Evolutionary conservation across 1,140 invertebrate genomes (phyloP).

Genomic region (Drosophila insularis): DNA sequence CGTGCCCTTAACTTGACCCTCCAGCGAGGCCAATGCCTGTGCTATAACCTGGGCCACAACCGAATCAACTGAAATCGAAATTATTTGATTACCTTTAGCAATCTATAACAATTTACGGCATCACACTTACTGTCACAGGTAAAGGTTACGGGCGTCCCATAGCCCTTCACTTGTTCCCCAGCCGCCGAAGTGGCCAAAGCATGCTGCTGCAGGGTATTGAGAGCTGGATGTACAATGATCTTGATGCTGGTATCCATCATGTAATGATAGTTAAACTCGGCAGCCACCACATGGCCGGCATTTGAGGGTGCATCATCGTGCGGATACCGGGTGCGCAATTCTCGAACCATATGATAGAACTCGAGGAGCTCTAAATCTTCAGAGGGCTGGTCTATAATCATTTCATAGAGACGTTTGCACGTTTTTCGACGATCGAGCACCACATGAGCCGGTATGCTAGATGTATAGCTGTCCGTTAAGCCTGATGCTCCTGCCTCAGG

Average conservation of each 20-base stretch:
- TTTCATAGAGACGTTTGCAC: conserved; percentile 87
- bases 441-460: conserved; percentile 70
- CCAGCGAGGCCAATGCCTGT: conserved; percentile 92
- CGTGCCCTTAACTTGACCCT: conserved; percentile 87
- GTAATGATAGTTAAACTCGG: conserved; percentile 90
- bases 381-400: conserved; percentile 87
- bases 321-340: conserved; percentile 85
- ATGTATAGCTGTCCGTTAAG: conserved; percentile 73
- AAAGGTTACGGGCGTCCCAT: conserved; percentile 89
- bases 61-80: conserved; percentile 88
- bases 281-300: conserved; percentile 91
- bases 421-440: conserved; percentile 83
- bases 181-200: conserved; percentile 67
- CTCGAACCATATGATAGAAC: conserved; percentile 89
- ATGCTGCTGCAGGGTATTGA: conserved; percentile 83
- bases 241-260: conserved; percentile 92
- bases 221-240: conserved; percentile 89
- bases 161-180: conserved; percentile 82
- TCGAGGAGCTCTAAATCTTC: conserved; percentile 90
- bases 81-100: neutral
- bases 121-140: conserved; percentile 91
- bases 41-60: conserved; percentile 93
- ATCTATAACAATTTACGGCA: no score
- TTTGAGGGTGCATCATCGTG: conserved; percentile 89
- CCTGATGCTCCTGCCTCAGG: conserved; percentile 4